phyloP scores from a whole-genome alignment of 92 coral and sea anemone genomes.

The Galaxea fascicularis region DNA sequence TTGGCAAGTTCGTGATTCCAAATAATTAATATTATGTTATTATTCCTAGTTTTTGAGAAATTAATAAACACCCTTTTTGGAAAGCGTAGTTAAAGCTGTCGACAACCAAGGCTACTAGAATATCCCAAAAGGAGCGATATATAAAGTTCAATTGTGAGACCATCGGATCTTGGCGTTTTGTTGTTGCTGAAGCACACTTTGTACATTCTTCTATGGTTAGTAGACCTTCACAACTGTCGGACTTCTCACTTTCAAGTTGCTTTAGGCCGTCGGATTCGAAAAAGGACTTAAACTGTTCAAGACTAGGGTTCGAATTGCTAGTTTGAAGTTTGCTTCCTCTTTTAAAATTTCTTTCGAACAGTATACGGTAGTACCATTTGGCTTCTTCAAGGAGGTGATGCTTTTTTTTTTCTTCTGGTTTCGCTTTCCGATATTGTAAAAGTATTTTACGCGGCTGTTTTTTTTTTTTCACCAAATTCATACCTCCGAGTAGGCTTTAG shows the following conservation, averaged over 20 bases:
- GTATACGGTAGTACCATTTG: not conserved
- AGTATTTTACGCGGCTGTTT: not conserved
- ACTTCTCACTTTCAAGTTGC: not conserved
- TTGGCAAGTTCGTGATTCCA: conserved; percentile 15
- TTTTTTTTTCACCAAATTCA: too few species aligned
- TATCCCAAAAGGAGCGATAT: not conserved
- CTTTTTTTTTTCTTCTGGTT: not conserved
- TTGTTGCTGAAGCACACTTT: not conserved
- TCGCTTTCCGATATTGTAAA: not conserved
- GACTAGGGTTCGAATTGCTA: not conserved
- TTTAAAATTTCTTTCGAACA: not conserved
- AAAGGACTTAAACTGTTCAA: not conserved
- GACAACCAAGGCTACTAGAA: not conserved
- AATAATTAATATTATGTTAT: not conserved
- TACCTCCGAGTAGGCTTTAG: too few species aligned
- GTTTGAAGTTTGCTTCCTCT: not conserved
- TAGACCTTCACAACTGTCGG: not conserved
- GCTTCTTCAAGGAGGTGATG: not conserved
- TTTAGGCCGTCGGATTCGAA: not conserved
- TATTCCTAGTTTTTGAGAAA: not conserved
- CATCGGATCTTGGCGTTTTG: not conserved
- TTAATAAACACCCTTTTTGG: not conserved
- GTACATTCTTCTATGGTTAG: not conserved
- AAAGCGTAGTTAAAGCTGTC: not conserved
- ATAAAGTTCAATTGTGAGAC: not conserved